These are phyloP conservation scores for Prionchulus punctatus DNA, from an alignment of 2,888 invertebrate genomes.

Conservation along the genomic window DNA sequence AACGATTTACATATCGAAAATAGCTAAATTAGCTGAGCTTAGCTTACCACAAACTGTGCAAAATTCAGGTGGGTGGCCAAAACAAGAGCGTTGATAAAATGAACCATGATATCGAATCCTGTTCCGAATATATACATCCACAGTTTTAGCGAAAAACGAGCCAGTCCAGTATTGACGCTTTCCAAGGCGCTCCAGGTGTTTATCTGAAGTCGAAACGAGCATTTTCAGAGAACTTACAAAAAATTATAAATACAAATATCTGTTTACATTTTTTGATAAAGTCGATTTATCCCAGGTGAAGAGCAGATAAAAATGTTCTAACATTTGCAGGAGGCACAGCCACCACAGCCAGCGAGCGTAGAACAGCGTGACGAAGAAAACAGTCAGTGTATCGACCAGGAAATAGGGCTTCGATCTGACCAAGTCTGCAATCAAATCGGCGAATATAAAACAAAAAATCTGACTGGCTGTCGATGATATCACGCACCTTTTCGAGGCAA, in stretches of 20 bases:
- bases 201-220: slow-evolving; percentile 2
- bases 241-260: background rate
- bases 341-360: slow-evolving; percentile 23
- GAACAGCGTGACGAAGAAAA: slow-evolving; percentile 21
- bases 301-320: slow-evolving; percentile 26
- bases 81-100: background rate
- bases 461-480: background rate
- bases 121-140: slow-evolving; percentile 6
- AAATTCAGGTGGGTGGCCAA: background rate
- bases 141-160: background rate
- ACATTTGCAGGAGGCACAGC: slow-evolving; percentile 23
- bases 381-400: slow-evolving; percentile 24
- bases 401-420: slow-evolving; percentile 26
- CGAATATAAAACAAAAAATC: background rate
- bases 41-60: background rate
- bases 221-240: no score
- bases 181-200: slow-evolving; percentile 6
- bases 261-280: slow-evolving; percentile 2
- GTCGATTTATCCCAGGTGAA: slow-evolving; percentile 25
- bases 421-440: slow-evolving; percentile 16
- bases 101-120: slow-evolving; percentile 7
- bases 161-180: background rate
- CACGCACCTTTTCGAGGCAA: slow-evolving; percentile 21
- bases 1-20: background rate
- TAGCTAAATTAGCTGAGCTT: background rate